Evolutionary conservation across 1,140 invertebrate species (phyloP).

Genomic region (Paramacrobiotus metropolitanus): DNA sequence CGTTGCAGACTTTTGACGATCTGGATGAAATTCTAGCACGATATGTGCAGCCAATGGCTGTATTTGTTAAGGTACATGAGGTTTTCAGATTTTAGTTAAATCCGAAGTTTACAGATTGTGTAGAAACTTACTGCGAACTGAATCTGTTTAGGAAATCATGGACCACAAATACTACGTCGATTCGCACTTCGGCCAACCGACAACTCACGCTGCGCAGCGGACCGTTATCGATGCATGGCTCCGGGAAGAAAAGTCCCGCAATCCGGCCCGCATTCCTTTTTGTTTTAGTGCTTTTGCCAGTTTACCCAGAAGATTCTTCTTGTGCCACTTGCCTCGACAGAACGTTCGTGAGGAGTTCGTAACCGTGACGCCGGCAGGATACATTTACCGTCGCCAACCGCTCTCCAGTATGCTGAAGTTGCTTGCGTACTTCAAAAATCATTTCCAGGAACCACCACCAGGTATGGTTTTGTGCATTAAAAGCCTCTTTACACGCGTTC

Average conservation of each 20-base stretch:
- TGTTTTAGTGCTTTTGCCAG: constrained; percentile 60
- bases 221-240: constrained; percentile 67
- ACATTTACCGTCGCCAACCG: constrained; percentile 60
- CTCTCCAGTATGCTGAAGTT: constrained; percentile 60
- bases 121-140: too few species aligned
- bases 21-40: constrained; percentile 95
- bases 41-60: constrained; percentile 83
- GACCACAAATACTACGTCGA: constrained; percentile 71
- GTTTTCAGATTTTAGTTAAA: too few species aligned
- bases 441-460: constrained; percentile 71
- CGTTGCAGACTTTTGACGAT: constrained; percentile 65
- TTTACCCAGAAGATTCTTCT: constrained; percentile 76
- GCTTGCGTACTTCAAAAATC: constrained; percentile 91
- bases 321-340: constrained; percentile 69
- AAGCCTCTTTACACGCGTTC: not conserved
- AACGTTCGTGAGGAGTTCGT: constrained; percentile 71
- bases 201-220: constrained; percentile 19
- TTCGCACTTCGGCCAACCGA: constrained; percentile 35
- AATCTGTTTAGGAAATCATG: constrained; percentile 62
- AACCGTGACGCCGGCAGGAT: constrained; percentile 70
- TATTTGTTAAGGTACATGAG: constrained; percentile 60
- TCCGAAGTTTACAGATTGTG: too few species aligned
- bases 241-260: constrained; percentile 57
- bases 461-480: constrained; percentile 13
- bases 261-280: constrained; percentile 69